Conservation (phyloP, 1,140 invertebrate genomes). For the Macrocentrus cingulum region DNA sequence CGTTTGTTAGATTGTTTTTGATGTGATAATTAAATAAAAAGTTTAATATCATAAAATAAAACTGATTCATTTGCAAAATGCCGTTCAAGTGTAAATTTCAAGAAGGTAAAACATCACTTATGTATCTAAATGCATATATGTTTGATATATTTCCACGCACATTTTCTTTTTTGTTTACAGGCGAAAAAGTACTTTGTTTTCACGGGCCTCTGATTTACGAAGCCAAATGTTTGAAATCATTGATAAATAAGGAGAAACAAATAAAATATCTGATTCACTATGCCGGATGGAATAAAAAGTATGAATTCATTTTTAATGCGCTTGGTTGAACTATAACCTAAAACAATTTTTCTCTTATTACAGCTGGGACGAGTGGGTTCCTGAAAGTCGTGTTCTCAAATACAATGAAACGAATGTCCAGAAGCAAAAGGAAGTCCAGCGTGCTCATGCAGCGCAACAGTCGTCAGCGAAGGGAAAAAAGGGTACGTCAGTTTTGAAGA, state of each 20-base stretch:
- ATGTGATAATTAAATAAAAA: too few relatives aligned
- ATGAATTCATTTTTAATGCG: constrained; percentile 45
- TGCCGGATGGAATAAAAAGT: constrained; percentile 98
- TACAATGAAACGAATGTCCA: constrained; percentile 90
- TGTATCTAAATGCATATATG: constrained; percentile 1
- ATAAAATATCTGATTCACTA: constrained; percentile 94
- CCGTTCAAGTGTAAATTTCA: constrained; percentile 55
- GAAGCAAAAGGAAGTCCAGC: constrained; percentile 85
- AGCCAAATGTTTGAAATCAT: constrained; percentile 89
- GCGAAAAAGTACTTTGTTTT: constrained; percentile 94
- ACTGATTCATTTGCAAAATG: too few relatives aligned
- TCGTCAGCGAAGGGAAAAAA: constrained; percentile 51
- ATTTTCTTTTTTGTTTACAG: constrained; percentile 58
- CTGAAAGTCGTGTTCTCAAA: constrained; percentile 88
- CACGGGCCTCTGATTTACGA: constrained; percentile 94
- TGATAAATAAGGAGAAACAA: constrained; percentile 80
- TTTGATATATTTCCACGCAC: constrained; percentile 11
- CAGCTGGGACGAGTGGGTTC: constrained; percentile 99
- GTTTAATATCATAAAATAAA: too few relatives aligned
- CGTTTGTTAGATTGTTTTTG: too few relatives aligned
- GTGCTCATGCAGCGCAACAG: constrained; percentile 69
- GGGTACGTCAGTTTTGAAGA: constrained; percentile 43
- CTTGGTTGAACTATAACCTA: too few relatives aligned
- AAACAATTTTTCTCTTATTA: constrained; percentile 38
- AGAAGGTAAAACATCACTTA: constrained; percentile 41